Conservation (phyloP, 1,140 invertebrate species). For the Drosophila triauraria region DNA sequence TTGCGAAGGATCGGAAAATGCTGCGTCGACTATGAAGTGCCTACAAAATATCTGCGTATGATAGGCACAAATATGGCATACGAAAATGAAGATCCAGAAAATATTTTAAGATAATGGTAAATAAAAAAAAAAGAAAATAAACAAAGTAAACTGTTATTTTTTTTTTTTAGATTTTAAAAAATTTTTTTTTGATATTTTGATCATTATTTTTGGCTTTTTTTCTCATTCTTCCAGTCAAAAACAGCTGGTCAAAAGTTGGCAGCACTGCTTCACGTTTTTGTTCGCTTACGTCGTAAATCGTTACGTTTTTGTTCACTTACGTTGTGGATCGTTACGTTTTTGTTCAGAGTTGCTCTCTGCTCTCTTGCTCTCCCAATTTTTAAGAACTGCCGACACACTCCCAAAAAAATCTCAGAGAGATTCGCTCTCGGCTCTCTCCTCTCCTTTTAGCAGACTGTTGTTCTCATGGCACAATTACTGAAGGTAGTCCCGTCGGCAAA, state of each 20-base stretch:
- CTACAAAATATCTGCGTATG: slow-evolving; percentile 4
- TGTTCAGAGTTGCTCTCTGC: too few relatives aligned
- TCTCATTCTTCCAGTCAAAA: not conserved
- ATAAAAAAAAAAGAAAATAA: not conserved
- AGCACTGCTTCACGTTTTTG: not conserved
- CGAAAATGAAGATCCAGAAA: not conserved
- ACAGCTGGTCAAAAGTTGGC: not conserved
- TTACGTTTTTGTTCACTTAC: too few relatives aligned
- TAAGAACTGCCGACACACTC: too few relatives aligned
- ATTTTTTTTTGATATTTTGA: not conserved
- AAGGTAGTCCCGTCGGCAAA: too few relatives aligned
- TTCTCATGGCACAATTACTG: too few relatives aligned
- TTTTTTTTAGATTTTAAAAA: not conserved
- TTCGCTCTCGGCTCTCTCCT: too few relatives aligned
- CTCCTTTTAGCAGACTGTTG: too few relatives aligned
- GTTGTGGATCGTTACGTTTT: too few relatives aligned
- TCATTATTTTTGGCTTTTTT: not conserved
- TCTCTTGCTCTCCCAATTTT: too few relatives aligned
- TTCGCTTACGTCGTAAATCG: too few relatives aligned
- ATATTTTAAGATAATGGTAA: not conserved
- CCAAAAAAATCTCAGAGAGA: too few relatives aligned
- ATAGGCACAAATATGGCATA: slow-evolving; percentile 6
- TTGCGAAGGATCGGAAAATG: not conserved
- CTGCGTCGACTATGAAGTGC: slow-evolving; percentile 9
- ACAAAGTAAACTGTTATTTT: not conserved